Conservation (phyloP, 2,888 invertebrate genomes). For the Zeuzera pyrina region DNA sequence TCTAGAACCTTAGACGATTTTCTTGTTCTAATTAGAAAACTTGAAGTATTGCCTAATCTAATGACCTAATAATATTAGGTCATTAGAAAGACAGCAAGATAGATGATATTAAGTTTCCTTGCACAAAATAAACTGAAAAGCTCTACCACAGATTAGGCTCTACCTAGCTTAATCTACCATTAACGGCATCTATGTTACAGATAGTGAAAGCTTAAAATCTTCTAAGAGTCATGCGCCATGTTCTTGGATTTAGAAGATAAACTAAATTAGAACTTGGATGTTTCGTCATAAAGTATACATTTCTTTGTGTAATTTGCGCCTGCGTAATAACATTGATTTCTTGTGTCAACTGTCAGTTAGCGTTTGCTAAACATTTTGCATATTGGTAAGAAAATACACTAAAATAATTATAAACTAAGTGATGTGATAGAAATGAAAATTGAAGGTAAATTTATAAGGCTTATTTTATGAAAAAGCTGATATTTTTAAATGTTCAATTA, state of each 20-base stretch:
- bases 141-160: too few relatives aligned
- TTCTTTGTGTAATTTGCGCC: conserved; percentile 29
- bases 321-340: conserved; percentile 59
- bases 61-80: too few relatives aligned
- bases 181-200: too few relatives aligned
- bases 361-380: not conserved
- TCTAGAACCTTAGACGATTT: too few relatives aligned
- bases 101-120: too few relatives aligned
- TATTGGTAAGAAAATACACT: not conserved
- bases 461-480: not conserved
- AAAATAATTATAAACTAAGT: conserved; percentile 12
- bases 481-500: too few relatives aligned
- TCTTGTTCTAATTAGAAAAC: too few relatives aligned
- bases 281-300: conserved; percentile 11
- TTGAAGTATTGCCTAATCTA: too few relatives aligned
- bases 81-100: too few relatives aligned
- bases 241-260: conserved; percentile 4
- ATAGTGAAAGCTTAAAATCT: too few relatives aligned
- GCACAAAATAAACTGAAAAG: too few relatives aligned
- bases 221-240: conserved; percentile 41
- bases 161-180: too few relatives aligned
- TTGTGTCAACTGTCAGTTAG: conserved; percentile 22
- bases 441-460: conserved; percentile 30
- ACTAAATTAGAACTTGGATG: conserved; percentile 9
- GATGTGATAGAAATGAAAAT: conserved; percentile 34